Base-by-base conservation (phyloP, 2,797 vertebrate species). In the Spinus olivaceus region DNA sequence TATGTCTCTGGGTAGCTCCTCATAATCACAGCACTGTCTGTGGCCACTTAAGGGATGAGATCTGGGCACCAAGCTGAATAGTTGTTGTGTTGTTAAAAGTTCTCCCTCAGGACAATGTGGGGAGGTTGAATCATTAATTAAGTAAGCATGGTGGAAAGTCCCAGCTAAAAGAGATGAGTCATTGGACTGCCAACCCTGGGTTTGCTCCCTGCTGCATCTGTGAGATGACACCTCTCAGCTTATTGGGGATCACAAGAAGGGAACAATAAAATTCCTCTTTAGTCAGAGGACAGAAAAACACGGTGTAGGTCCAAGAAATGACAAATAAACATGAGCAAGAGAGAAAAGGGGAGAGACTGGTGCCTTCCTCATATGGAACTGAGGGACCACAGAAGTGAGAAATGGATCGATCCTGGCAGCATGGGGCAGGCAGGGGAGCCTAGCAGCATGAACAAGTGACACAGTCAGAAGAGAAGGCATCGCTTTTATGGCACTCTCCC, bases 121-220 rank as follows among this genome's bases (percentile, higher is more conserved):
- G 54, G 72, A 90, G 82, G 60, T 46, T 95, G 95, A 96, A 91
- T 94, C 92, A 96, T 66, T 91, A 94, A 93, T 94, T 91, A 94
- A 87, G 25, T 46, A 86, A 95, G 82, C 67, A 90, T 74, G 88
- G 56, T 92, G 94, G 93, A 96, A 97, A 97, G 84, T 95, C 94
- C 95, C 94, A 82, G 60, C 64, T 95, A 65, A 59, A 90, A 64
- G 42, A 91, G 47, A 91, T 90, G 86, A 95, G 73, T 96, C 91
- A 96, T 1, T 94, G 46, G 37, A 80, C 66, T 92, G 90, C 82
- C 82, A 94, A 81, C 30, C 42, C 88, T 77, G 61, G 16, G 20
- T 76, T 92, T 83, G 76, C 61, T 87, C 66, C 63, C 70, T 70
- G 82, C 80, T 77, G 69, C 66, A 71, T 83, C 60, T 60, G 53